Evolutionary conservation across 2,113 vertebrate genomes (phyloP).

Genomic region (Morphnarchus princeps): DNA sequence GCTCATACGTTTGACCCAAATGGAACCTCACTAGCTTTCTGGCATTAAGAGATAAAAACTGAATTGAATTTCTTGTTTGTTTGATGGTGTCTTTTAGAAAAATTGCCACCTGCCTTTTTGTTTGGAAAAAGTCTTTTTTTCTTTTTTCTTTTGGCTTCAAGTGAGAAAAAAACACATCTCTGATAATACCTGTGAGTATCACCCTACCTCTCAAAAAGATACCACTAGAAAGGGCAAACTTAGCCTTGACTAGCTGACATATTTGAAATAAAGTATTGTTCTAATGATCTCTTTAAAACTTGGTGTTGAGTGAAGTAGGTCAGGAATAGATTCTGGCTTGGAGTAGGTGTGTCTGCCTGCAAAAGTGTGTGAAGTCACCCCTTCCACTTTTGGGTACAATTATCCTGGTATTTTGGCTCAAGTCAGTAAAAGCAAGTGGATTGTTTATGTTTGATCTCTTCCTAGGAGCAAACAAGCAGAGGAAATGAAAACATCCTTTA

Average conservation of each 20-base stretch:
- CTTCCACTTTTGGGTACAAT: neutral
- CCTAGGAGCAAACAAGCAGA: neutral
- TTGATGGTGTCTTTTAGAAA: slow-evolving; percentile 1
- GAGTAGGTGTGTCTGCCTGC: neutral
- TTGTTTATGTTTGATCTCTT: neutral
- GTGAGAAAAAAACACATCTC: neutral
- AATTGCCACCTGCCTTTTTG: neutral
- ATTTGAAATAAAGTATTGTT: neutral
- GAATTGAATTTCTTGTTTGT: slow-evolving; percentile 52
- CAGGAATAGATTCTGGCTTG: neutral
- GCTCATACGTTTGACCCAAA: slow-evolving; percentile 36
- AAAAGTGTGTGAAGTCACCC: neutral
- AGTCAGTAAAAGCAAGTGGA: neutral
- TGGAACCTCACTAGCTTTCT: slow-evolving; percentile 20
- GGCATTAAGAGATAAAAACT: slow-evolving; percentile 61
- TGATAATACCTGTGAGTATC: neutral
- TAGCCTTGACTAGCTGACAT: neutral
- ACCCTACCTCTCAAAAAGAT: neutral
- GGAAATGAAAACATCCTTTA: neutral
- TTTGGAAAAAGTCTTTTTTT: neutral
- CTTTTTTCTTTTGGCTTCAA: neutral
- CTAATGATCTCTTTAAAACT: neutral
- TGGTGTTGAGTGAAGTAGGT: neutral
- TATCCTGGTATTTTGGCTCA: neutral
- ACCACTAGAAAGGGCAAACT: neutral